These are phyloP conservation scores for Camponotus pennsylvanicus DNA, from an alignment of 1,140 invertebrate genomes.

Conservation along the genomic window DNA sequence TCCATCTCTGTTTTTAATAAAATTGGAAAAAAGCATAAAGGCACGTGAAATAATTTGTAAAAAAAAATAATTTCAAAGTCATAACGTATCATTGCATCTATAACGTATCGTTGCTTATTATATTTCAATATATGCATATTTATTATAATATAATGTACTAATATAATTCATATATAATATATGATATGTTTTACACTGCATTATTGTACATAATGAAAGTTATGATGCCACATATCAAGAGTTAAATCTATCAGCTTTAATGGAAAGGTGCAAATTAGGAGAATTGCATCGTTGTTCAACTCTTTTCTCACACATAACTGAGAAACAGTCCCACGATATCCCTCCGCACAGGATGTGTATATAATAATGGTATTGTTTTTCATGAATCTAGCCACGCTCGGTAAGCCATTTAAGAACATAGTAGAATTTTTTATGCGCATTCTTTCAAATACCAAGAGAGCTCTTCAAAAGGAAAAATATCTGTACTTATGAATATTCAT, in stretches of 20 bases:
- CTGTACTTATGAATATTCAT: slow-evolving; percentile 22
- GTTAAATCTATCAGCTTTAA: slow-evolving; percentile 55
- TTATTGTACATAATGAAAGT: slow-evolving; percentile 40
- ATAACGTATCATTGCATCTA: not conserved
- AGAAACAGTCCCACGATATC: slow-evolving; percentile 58
- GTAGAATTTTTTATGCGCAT: slow-evolving; percentile 55
- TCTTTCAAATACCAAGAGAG: slow-evolving; percentile 43
- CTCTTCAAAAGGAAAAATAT: slow-evolving; percentile 2
- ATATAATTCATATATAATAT: slow-evolving; percentile 22
- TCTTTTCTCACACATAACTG: slow-evolving; percentile 61
- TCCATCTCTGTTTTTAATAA: not conserved
- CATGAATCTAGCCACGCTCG: slow-evolving; percentile 57
- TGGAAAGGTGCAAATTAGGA: slow-evolving; percentile 58
- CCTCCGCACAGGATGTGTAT: slow-evolving; percentile 55
- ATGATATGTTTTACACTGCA: not conserved
- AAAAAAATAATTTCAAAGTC: not conserved
- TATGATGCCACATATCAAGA: slow-evolving; percentile 37
- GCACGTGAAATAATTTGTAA: not conserved
- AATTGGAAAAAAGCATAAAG: not conserved
- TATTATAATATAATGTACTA: slow-evolving; percentile 7
- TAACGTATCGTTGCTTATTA: not conserved
- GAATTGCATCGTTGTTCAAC: slow-evolving; percentile 53
- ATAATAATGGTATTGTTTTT: slow-evolving; percentile 65
- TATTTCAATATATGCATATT: slow-evolving; percentile 7
- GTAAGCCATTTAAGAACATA: slow-evolving; percentile 55